Evolutionary conservation across 2,888 invertebrate species (phyloP).

Genomic region (Drosophila antonietae): DNA sequence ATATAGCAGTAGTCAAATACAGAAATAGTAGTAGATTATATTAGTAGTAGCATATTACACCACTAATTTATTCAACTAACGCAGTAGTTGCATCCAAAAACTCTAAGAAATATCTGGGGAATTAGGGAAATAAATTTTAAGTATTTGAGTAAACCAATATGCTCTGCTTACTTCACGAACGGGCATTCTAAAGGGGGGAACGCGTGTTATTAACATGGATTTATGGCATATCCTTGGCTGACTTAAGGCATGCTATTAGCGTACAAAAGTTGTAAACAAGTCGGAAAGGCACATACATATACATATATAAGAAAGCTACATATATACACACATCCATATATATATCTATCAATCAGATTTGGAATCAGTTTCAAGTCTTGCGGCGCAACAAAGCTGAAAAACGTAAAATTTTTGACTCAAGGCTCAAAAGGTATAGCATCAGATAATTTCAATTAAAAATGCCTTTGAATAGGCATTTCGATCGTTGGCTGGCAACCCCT

Average conservation of each 20-base stretch:
- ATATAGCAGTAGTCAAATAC: neutral
- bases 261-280: slow-evolving; percentile 66
- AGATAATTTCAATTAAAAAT: slow-evolving; percentile 79
- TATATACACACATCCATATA: neutral
- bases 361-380: slow-evolving; percentile 26
- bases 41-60: neutral
- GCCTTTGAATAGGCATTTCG: slow-evolving; percentile 67
- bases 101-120: neutral
- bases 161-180: neutral
- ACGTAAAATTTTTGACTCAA: slow-evolving; percentile 54
- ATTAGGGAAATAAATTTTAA: too few relatives aligned
- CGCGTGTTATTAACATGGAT: slow-evolving; percentile 75
- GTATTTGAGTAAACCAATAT: neutral
- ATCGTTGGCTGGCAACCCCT: slow-evolving; percentile 60
- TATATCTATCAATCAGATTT: slow-evolving; percentile 41
- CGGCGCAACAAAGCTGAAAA: slow-evolving; percentile 68
- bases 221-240: slow-evolving; percentile 74
- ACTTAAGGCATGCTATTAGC: slow-evolving; percentile 73
- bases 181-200: slow-evolving; percentile 20
- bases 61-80: too few relatives aligned
- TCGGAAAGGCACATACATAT: neutral
- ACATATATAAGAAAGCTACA: neutral
- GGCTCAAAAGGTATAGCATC: slow-evolving; percentile 60
- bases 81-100: too few relatives aligned
- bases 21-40: neutral